These are phyloP conservation scores for Hetaerina titia DNA, from an alignment of 2,888 invertebrate genomes.

Conservation along the genomic window DNA sequence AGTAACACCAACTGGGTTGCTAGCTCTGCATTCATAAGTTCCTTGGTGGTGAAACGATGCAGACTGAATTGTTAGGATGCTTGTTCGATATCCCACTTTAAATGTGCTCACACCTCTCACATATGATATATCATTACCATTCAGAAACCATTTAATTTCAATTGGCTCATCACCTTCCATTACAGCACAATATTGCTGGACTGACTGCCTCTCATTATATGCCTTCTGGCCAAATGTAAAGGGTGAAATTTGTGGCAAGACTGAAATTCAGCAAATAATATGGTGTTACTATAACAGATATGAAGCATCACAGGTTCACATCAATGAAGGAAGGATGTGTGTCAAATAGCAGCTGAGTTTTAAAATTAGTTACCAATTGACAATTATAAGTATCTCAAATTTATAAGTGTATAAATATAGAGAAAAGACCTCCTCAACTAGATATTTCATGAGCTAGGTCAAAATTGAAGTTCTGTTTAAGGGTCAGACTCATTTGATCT, in stretches of 20 bases:
- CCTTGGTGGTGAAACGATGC: conserved; percentile 80
- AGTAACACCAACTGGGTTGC: conserved; percentile 80
- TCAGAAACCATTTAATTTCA: conserved; percentile 87
- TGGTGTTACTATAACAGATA: background rate
- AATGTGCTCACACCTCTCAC: conserved; percentile 75
- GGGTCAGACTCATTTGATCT: no score
- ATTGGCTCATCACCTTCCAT: conserved; percentile 86
- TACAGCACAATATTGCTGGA: conserved; percentile 82
- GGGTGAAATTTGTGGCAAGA: conserved; percentile 83
- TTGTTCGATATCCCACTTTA: conserved; percentile 72
- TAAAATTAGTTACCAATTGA: no score
- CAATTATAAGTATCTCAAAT: no score
- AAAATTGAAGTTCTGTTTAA: no score
- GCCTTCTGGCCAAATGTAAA: conserved; percentile 82
- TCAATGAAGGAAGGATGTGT: no score
- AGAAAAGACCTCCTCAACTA: no score
- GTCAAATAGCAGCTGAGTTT: no score
- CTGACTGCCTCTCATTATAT: conserved; percentile 83
- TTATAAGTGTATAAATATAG: no score
- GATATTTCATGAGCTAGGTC: no score
- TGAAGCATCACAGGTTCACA: no score
- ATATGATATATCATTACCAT: conserved; percentile 79
- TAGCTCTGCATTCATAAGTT: conserved; percentile 81
- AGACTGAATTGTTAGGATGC: conserved; percentile 73
- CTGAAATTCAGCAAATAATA: conserved; percentile 74